Evolutionary conservation across 1,140 invertebrate genomes (phyloP), one percentile per base, ranked within the genome.

Genomic region (Colletes gigas): DNA sequence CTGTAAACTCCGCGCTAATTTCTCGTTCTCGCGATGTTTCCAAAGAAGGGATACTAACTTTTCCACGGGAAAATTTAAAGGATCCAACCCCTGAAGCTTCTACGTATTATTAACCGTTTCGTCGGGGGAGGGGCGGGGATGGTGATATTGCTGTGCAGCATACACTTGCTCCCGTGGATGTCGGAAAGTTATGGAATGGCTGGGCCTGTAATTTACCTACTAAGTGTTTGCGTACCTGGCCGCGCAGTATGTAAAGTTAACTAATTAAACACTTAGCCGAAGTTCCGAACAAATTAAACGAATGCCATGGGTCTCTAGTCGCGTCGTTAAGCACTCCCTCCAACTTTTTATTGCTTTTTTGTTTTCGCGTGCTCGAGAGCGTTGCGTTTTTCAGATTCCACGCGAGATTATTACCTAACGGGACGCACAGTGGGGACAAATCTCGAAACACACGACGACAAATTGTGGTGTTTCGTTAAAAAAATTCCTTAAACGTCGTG

Each of bases 201-300:
- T 88, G 71, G 84, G 82, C 84, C 83, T 90, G 88, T 91, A 90
- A 92, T 91, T 91, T 91, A 91, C 88, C 90, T 87, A 89, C 88
- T 89, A 91, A 92, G 90, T 91, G 90, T 91, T 91, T 90, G 90
- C 85, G 78, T 88, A 89, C 82, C 86, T 82, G 83, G 81, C 62
- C 72, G 71, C 80, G 54, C 83, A 83, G 84, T 87, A 86, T 84
- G 85, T 88, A 89, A 90, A 91, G 89, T 91, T 91, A 91, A 88
- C 90, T 91, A 91, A 91, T 92, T 92, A 91, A 91, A 92, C 87
- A 91, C 87, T 90, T 89, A 88, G 89, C 84, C 84, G 73, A 89
- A 90, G 86, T 88, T 91, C 85, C 85, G 70, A 88, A 90, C 87
- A 87, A 91, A 89, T 90, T 90, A 85, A 90, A 91, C 85, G 86